phyloP scores from a whole-genome alignment of 2,797 vertebrate species.

The Loriculus beryllinus region DNA sequence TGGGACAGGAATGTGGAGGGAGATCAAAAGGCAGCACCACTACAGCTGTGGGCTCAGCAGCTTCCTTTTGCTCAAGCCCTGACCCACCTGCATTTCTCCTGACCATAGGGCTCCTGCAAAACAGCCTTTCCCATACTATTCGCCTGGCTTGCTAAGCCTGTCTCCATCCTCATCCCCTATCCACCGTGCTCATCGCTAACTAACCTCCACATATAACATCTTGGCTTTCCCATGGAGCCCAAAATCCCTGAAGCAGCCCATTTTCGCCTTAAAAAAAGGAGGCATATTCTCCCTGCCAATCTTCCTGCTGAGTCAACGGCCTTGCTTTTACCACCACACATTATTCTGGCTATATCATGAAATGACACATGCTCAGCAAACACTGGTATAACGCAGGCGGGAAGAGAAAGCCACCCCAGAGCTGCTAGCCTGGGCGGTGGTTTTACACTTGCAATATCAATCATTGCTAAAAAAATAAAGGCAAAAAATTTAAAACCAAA shows the following conservation, averaged over 20 bases:
- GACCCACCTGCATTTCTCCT: neutral
- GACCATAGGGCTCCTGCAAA: neutral
- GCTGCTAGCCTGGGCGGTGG: neutral
- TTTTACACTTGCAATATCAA: neutral
- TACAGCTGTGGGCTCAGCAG: neutral
- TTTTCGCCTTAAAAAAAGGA: neutral
- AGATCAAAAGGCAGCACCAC: rapidly evolving
- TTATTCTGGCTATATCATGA: neutral
- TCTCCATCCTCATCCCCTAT: neutral
- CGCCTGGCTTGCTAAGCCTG: rapidly evolving
- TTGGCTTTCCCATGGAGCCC: rapidly evolving
- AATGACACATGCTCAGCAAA: neutral
- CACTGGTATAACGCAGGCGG: rapidly evolving
- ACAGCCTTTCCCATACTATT: neutral
- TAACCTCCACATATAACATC: rapidly evolving
- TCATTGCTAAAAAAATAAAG: neutral
- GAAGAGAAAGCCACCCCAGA: neutral
- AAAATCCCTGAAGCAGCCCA: rapidly evolving
- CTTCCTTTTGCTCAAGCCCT: neutral
- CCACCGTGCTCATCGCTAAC: rapidly evolving
- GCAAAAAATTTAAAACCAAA: rapidly evolving
- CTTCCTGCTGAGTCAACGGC: slow-evolving; percentile 25
- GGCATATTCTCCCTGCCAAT: neutral
- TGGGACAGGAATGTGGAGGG: neutral
- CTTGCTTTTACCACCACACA: neutral